Evolutionary conservation across 2,797 vertebrate genomes (phyloP).

Genomic region (Otolemur crassicaudatus): DNA sequence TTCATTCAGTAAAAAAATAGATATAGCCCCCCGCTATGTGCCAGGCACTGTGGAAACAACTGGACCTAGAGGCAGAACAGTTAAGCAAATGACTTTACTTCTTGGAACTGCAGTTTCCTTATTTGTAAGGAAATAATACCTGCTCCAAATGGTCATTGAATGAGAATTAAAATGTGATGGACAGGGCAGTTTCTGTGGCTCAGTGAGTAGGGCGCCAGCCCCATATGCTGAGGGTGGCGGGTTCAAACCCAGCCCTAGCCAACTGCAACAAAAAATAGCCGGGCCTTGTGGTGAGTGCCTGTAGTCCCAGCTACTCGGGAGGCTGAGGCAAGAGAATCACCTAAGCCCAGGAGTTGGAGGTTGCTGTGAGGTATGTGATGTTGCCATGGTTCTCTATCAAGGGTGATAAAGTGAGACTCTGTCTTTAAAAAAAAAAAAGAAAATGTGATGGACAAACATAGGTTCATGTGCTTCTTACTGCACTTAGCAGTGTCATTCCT

Average conservation of each 20-base stretch:
- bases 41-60: background rate
- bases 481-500: constrained; percentile 9
- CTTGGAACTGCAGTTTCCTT: constrained; percentile 5
- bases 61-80: background rate
- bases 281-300: too few relatives aligned
- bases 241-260: too few relatives aligned
- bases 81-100: background rate
- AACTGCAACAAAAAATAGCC: too few relatives aligned
- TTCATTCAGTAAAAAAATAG: background rate
- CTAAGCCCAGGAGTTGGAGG: too few relatives aligned
- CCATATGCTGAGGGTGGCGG: too few relatives aligned
- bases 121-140: background rate
- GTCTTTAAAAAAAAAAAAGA: too few relatives aligned
- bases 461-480: background rate
- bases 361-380: too few relatives aligned
- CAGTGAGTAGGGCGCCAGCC: too few relatives aligned
- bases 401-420: too few relatives aligned
- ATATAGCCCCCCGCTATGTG: background rate
- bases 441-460: background rate
- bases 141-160: background rate
- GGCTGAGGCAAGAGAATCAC: too few relatives aligned
- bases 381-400: too few relatives aligned
- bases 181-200: background rate
- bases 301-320: too few relatives aligned
- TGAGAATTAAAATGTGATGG: background rate